Conservation (phyloP, 2,888 invertebrate genomes). For the Pterobdella sp. region DNA sequence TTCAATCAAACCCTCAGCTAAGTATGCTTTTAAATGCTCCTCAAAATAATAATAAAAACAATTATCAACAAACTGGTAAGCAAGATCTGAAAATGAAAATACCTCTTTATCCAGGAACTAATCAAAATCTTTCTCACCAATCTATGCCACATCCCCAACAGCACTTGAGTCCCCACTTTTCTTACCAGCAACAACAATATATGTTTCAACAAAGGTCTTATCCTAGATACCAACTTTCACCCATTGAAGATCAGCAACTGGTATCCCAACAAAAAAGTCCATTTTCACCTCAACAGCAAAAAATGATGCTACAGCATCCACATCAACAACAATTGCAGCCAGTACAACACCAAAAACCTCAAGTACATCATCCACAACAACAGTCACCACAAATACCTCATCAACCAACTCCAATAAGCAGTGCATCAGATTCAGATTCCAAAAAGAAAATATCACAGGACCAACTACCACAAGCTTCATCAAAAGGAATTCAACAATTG, state of each 20-base stretch:
- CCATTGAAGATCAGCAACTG: neutral
- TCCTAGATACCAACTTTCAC: constrained; percentile 21
- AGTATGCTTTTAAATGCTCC: constrained; percentile 8
- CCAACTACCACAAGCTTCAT: constrained; percentile 34
- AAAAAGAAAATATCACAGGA: constrained; percentile 34
- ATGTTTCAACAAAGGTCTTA: neutral
- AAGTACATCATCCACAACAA: constrained; percentile 37
- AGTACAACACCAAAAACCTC: constrained; percentile 39
- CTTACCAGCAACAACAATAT: constrained; percentile 4
- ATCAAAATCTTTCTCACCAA: neutral
- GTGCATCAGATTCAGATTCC: neutral
- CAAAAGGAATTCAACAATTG: constrained; percentile 33
- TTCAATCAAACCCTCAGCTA: constrained; percentile 15
- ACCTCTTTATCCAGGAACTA: neutral
- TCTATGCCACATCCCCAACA: neutral
- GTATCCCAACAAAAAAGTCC: neutral
- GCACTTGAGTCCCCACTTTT: constrained; percentile 19
- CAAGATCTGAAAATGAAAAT: neutral
- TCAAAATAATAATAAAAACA: neutral
- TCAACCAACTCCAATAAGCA: constrained; percentile 11
- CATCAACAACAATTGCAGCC: constrained; percentile 45
- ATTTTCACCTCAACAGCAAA: neutral
- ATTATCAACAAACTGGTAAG: neutral
- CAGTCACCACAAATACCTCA: constrained; percentile 30
- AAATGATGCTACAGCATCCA: constrained; percentile 41